Evolutionary conservation across 1,140 invertebrate genomes (phyloP), one percentile per base, ranked within the genome.

Genomic region (Zaprionus tsacasi): DNA sequence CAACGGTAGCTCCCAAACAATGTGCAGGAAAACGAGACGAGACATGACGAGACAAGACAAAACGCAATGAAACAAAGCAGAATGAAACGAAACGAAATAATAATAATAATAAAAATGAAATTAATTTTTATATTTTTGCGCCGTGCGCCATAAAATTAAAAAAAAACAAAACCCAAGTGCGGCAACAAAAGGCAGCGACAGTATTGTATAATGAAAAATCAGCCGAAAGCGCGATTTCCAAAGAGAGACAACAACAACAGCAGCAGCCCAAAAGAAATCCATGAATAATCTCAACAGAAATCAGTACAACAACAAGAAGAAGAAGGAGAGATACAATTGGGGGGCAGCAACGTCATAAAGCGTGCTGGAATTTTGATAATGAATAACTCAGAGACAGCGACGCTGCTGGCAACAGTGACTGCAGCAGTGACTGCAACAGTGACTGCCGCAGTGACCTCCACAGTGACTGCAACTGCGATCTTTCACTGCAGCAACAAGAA

Each of bases 211-310:
- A 82, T 78, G 78, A 82, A 87, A 87, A 87, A 78, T 82, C 77
- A 83, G 78, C 85, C 70, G 85, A 89, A 88, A 88, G 85, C 74
- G 21, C 74, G 85, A 87, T 87, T 88, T 88, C 80, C 83, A 88
- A 82, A 81, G 68, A 76, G 78, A 80, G 82, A 87, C 81, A 74
- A 69, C 15, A 56, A 55, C 27, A 58, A 35, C 15, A 48, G 48
- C 57, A 40, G 33, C 50, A 60, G 38, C 45, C 54, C 48, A 73
- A 67, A 67, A 73, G 70, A 73, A 76, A 76, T 65, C 68, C 67
- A 76, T 76, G 73, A 76, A 70, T 76, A 76, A 76, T 76, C 73
- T 76, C 57, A 10, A 76, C 52, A 76, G 54, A 76, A 76, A 76
- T 76, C 67, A 76, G 60, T 70, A 76, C 68, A 76, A 48, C 67